Percentiles rank a stretch among this genome's conserved stretches.
phyloP scores from a whole-genome alignment of 2,797 vertebrate species.

The Molossus alvarezi region DNA sequence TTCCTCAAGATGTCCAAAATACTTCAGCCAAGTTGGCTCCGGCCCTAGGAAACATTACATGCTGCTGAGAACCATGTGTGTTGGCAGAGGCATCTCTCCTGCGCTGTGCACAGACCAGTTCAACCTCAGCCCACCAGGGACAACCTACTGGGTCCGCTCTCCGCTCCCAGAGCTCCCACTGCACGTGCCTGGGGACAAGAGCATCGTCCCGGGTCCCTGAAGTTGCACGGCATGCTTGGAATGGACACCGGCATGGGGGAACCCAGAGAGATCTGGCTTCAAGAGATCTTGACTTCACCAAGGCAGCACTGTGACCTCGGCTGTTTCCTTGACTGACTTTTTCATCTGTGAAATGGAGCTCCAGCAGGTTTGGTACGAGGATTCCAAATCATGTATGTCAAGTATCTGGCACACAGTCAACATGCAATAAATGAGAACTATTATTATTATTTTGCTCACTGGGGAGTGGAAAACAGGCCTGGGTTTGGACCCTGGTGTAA shows the following conservation, averaged over 20 bases:
- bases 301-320: background rate
- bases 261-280: background rate
- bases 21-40: conserved; percentile 71
- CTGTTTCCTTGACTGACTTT: background rate
- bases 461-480: background rate
- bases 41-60: conserved; percentile 72
- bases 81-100: conserved; percentile 20
- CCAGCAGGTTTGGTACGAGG: background rate
- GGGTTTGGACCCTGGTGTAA: background rate
- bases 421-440: background rate
- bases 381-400: background rate
- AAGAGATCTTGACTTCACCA: background rate
- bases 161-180: background rate
- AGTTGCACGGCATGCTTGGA: background rate
- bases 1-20: conserved; percentile 70
- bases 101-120: conserved; percentile 26
- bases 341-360: background rate
- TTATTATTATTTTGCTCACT: background rate
- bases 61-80: conserved; percentile 65
- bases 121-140: background rate
- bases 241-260: background rate
- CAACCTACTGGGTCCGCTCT: background rate
- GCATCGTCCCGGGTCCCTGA: background rate
- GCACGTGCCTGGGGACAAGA: background rate
- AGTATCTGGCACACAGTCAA: background rate